Base-by-base conservation (phyloP, 2,113 vertebrate species). In the Myotis brandtii region DNA sequence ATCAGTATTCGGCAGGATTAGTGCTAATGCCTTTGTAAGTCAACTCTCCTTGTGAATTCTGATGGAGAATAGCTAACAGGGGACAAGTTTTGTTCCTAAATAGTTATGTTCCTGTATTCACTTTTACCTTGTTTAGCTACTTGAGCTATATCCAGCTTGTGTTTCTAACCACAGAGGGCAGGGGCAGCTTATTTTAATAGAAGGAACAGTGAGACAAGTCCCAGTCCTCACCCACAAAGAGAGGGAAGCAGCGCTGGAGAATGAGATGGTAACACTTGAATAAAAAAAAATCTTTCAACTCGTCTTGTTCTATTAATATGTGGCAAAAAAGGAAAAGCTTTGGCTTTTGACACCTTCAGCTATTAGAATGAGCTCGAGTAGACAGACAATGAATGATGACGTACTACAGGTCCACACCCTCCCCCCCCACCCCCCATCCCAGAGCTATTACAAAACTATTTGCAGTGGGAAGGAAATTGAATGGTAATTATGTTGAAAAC, bases 11-110 rank as follows among this genome's bases (percentile, higher is more conserved):
- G 20, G 50, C 75, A 18, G 18, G 5, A 23, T 40, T 59, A 10
- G 89, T 82, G 76, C 54, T 95, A 84, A 91, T 95, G 94, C 46
- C n/a, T 87, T 32, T 87, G 34, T 85, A 94, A 93, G 54, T 85
- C 86, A 83, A 6, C 9, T 73, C 73, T 88, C 6, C 40, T 46
- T 76, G 25, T 84, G 69, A 54, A 67, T 73, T 86, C n/a, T 76
- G 66, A 64, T 6, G 89, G 83, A 40, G 84, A 86, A 75, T 27
- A 82, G 54, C 54, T 85, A 86, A 34, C 46, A 10, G 13, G 25
- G 67, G 30, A 62, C 1, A 3, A 30, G 3, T 72, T 90, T 59
- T 85, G 9, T 67, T 93, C 12, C 50, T 91, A 93, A 88, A 76
- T 34, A 72, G 52, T 86, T 48, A 37, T 17, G 37, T 11, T 72